Conservation (phyloP, 2,888 invertebrate species). For the Sycophila texana region DNA sequence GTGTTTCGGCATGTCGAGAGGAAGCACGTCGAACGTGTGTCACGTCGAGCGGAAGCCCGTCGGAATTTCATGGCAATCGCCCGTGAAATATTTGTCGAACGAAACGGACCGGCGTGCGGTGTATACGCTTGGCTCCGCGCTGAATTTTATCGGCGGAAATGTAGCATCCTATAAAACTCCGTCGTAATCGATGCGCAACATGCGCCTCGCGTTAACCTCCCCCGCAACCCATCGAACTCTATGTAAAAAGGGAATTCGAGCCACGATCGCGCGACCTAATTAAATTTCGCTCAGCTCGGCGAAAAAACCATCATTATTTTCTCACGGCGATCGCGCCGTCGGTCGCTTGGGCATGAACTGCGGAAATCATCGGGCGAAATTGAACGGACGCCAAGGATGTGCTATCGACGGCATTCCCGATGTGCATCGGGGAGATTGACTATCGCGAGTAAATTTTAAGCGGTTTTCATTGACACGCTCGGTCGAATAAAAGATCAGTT, state of each 20-base stretch:
- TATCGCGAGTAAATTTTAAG: not conserved
- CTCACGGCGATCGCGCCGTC: not conserved
- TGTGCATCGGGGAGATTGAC: not conserved
- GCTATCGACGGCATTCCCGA: not conserved
- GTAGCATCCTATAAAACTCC: slow-evolving; percentile 44
- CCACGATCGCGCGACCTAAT: slow-evolving; percentile 37
- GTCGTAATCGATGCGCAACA: slow-evolving; percentile 52
- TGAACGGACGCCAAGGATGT: slow-evolving; percentile 7
- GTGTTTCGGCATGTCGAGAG: no score
- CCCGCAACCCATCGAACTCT: not conserved
- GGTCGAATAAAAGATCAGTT: not conserved
- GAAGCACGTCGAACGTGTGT: slow-evolving; percentile 44
- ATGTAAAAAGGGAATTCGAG: slow-evolving; percentile 27
- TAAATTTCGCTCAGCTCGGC: slow-evolving; percentile 27
- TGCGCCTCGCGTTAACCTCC: slow-evolving; percentile 8
- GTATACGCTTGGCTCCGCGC: not conserved
- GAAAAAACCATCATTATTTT: slow-evolving; percentile 1
- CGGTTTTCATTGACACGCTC: not conserved
- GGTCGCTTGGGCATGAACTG: no score
- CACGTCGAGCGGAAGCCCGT: slow-evolving; percentile 50
- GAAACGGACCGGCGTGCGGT: slow-evolving; percentile 42
- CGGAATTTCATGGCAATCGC: slow-evolving; percentile 58
- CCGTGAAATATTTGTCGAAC: slow-evolving; percentile 61
- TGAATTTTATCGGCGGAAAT: slow-evolving; percentile 57
- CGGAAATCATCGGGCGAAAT: not conserved